Base-by-base conservation (phyloP, 2,797 vertebrate species). In the Nasua narica region DNA sequence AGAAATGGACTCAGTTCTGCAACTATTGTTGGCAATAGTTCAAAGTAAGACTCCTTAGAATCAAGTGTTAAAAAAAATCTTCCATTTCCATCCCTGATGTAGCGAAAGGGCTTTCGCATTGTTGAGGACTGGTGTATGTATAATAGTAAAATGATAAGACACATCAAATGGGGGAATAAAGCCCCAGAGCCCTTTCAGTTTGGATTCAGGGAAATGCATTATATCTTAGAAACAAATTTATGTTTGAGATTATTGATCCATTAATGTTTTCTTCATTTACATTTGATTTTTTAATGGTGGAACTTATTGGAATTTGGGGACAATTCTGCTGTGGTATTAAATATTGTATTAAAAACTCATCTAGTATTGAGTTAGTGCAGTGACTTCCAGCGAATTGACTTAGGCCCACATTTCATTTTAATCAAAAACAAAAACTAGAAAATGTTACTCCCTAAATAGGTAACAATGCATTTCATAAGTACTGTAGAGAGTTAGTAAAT, bases 371-470 rank as follows among this genome's bases (percentile, higher is more conserved):
- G 58, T 79, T 81, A 82, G 7, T 16, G 19, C 2, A 72, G 15
- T 76, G 60, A 87, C 43, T 84, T 77, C n/a, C 23, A 84, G 35
- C 50, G 77, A 88, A 88, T 21, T 94, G 54, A 54, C 48, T 37
- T 43, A 72, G 46, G 50, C 69, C 54, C 54, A 35, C 11, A 81
- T 91, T 91, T 81, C 79, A 84, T 65, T 95, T 95, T 85, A 89
- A 92, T 90, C 37, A 94, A 84, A 94, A 96, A 27, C 46, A 52
- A 95, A 96, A 89, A 70, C 46, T 79, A 35, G 37, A 83, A 97
- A 95, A 52, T 32, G 5, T 90, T 90, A 35, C 27, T 90, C 13
- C 23, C 32, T 76, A 86, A 88, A 67, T 14, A 90, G 82, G 40
- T 74, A 92, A 60, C 13, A 78, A 76, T 43, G 13, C 6, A 56